Conservation (phyloP, 2,888 invertebrate genomes). For the Pasiphila rectangulata region DNA sequence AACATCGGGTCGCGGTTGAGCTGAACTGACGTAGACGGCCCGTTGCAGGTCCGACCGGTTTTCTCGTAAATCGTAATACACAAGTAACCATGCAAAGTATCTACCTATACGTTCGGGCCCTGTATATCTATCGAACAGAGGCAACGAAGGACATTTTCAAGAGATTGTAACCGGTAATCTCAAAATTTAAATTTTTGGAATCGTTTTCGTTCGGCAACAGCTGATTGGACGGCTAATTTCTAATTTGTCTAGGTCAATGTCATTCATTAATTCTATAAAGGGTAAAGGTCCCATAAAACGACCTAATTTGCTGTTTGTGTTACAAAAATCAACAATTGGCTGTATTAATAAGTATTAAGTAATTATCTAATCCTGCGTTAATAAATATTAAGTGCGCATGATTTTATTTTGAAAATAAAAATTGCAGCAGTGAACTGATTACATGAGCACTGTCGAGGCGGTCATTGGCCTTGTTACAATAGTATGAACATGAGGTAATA, state of each 20-base stretch:
- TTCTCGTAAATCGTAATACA: conserved; percentile 59
- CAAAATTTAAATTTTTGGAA: conserved; percentile 16
- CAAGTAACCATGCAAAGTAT: conserved; percentile 30
- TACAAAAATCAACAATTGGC: no score
- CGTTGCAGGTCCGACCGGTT: conserved; percentile 67
- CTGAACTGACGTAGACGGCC: conserved; percentile 63
- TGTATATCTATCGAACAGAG: conserved; percentile 22
- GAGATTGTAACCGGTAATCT: conserved; percentile 17
- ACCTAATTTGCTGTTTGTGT: not conserved
- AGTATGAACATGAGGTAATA: conserved; percentile 3
- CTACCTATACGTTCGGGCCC: not conserved
- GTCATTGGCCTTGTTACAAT: conserved; percentile 15
- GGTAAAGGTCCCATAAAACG: conserved; percentile 4
- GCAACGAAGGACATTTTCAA: conserved; percentile 55
- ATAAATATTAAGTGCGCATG: no score
- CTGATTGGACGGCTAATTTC: conserved; percentile 35
- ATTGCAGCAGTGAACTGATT: conserved; percentile 1
- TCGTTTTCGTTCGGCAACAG: conserved; percentile 32
- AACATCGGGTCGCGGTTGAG: conserved; percentile 62
- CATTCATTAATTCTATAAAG: conserved; percentile 13
- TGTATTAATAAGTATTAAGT: no score
- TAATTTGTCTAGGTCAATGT: conserved; percentile 6
- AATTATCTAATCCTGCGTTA: no score
- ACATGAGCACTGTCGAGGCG: conserved; percentile 11
- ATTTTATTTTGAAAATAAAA: no score